These are phyloP conservation scores for Oenanthe oenanthe DNA, from an alignment of 2,113 vertebrate species.

Conservation along the genomic window DNA sequence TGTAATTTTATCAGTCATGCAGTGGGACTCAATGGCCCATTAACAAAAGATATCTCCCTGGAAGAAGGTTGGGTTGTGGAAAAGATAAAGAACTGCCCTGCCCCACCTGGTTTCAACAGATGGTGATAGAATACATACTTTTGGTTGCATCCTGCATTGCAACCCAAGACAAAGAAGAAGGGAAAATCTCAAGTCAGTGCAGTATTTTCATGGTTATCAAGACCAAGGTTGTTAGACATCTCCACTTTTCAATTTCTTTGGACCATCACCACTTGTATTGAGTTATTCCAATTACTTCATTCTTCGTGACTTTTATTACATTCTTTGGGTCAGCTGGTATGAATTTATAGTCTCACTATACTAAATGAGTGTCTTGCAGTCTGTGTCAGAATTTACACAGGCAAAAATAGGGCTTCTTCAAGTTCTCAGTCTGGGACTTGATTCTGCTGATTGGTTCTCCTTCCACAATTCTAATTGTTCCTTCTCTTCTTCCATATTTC, in stretches of 20 bases:
- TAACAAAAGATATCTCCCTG: too few relatives aligned
- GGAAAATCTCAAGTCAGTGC: neutral
- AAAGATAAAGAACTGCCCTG: too few relatives aligned
- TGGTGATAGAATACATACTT: too few relatives aligned
- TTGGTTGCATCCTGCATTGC: too few relatives aligned
- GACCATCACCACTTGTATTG: neutral
- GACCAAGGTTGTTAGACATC: neutral
- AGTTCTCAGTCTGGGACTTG: neutral
- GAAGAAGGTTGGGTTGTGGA: too few relatives aligned
- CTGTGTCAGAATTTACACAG: neutral
- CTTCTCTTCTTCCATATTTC: neutral
- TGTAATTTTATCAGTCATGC: too few relatives aligned
- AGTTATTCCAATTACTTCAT: neutral
- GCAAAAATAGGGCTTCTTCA: neutral
- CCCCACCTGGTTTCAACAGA: too few relatives aligned
- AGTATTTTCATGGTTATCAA: neutral
- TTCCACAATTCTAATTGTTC: neutral
- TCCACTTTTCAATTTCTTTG: neutral
- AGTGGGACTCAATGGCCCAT: too few relatives aligned
- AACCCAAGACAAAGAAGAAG: neutral
- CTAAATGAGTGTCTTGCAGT: neutral
- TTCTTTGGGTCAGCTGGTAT: neutral
- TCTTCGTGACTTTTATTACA: neutral
- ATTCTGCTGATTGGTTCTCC: neutral
- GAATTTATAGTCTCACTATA: neutral